These are phyloP conservation scores for Planiliza haematocheilus DNA, from an alignment of 2,113 vertebrate genomes.

Conservation along the genomic window DNA sequence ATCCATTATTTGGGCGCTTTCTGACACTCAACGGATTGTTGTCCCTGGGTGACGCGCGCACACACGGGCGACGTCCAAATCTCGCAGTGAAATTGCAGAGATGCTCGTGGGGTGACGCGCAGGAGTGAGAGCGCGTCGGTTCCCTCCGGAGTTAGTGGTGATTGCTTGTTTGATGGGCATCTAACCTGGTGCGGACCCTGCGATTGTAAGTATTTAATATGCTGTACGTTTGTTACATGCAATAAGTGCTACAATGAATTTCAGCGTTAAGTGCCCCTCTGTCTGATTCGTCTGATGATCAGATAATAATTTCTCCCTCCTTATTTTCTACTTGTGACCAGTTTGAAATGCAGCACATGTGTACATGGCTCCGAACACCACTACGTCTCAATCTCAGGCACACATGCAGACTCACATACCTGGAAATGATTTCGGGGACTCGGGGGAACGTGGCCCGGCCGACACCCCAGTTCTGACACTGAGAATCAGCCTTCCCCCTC, in stretches of 20 bases:
- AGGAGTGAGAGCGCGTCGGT: not conserved
- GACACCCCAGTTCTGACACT: constrained; percentile 32
- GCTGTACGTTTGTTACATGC: not conserved
- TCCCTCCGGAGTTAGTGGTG: constrained; percentile 13
- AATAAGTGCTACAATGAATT: constrained; percentile 9
- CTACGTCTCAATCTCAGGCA: constrained; percentile 23
- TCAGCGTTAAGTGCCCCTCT: constrained; percentile 75
- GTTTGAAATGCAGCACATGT: constrained; percentile 49
- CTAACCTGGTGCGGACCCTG: constrained; percentile 6
- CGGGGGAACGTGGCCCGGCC: constrained; percentile 64
- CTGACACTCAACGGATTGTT: constrained; percentile 66
- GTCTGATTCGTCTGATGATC: constrained; percentile 72
- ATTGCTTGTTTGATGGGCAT: constrained; percentile 72
- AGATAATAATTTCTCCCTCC: constrained; percentile 86
- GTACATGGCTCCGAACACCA: constrained; percentile 17
- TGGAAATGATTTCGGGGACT: constrained; percentile 79
- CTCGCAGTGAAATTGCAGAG: constrained; percentile 40
- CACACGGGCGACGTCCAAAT: constrained; percentile 54
- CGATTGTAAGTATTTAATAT: constrained; percentile 19
- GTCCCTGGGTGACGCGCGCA: constrained; percentile 64
- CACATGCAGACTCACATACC: constrained; percentile 75
- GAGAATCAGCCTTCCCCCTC: constrained; percentile 8
- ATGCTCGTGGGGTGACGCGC: constrained; percentile 35
- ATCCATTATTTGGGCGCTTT: constrained; percentile 75
- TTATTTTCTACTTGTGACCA: constrained; percentile 88